phyloP scores from a whole-genome alignment of 2,113 vertebrate genomes.

The Leptosomus discolor region DNA sequence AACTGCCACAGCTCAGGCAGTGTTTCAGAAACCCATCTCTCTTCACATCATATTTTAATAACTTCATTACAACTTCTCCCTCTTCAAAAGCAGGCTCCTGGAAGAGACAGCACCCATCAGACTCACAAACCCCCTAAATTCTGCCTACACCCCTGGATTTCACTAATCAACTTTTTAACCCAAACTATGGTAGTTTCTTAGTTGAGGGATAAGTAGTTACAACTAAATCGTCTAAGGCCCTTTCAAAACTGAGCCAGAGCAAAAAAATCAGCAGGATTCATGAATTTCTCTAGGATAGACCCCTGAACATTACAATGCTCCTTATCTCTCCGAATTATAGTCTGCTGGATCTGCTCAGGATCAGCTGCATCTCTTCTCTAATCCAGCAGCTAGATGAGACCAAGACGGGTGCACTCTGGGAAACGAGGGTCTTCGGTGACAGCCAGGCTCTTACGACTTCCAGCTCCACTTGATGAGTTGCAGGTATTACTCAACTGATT shows the following conservation, averaged over 20 bases:
- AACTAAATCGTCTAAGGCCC: not conserved
- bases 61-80: not conserved
- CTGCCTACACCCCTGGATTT: not conserved
- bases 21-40: not conserved
- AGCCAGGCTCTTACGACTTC: not conserved
- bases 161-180: not conserved
- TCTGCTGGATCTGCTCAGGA: constrained; percentile 54
- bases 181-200: not conserved
- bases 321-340: constrained; percentile 39
- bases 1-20: not conserved
- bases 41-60: not conserved
- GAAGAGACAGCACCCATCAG: not conserved
- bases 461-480: constrained; percentile 41
- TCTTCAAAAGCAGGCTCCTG: not conserved
- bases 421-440: not conserved
- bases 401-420: not conserved
- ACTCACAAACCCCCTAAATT: not conserved
- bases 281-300: constrained; percentile 14
- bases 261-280: not conserved
- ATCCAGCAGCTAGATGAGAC: constrained; percentile 49
- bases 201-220: not conserved
- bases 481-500: constrained; percentile 52
- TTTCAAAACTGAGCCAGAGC: not conserved
- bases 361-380: constrained; percentile 43
- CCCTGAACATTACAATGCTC: not conserved